Percentiles rank a stretch among this genome's conserved stretches.
phyloP scores from a whole-genome alignment of 1,140 invertebrate species.

The Tetraneura akinire region DNA sequence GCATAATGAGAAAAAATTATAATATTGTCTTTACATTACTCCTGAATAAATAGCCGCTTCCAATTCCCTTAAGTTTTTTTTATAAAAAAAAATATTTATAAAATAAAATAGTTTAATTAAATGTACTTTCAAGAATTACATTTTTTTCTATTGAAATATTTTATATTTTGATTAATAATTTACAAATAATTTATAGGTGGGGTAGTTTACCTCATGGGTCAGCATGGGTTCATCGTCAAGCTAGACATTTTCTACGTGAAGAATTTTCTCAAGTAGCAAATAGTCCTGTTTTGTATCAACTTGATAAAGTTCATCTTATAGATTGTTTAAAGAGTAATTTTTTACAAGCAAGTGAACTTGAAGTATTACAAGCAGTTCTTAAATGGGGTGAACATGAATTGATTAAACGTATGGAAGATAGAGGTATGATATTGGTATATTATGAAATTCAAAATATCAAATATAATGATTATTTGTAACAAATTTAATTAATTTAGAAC shows the following conservation, averaged over 20 bases:
- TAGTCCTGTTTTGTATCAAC: constrained; percentile 73
- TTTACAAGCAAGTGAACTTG: constrained; percentile 86
- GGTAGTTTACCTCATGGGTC: constrained; percentile 85
- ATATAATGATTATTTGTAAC: constrained; percentile 44
- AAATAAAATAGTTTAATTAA: no score
- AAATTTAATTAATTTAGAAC: constrained; percentile 66
- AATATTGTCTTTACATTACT: no score
- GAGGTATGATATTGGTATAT: constrained; percentile 62
- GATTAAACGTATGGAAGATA: constrained; percentile 78
- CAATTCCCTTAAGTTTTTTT: no score
- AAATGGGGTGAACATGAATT: constrained; percentile 90
- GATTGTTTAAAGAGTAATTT: constrained; percentile 86
- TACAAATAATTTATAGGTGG: constrained; percentile 65
- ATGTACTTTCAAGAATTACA: no score
- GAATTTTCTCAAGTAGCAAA: constrained; percentile 79
- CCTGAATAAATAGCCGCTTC: no score
- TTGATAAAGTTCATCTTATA: constrained; percentile 78
- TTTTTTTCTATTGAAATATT: no score
- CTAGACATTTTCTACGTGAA: constrained; percentile 72
- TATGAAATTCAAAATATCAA: neutral
- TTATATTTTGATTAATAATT: neutral
- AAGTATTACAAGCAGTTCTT: constrained; percentile 82
- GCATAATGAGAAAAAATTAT: no score
- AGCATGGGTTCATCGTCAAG: constrained; percentile 75
- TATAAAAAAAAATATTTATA: no score